Evolutionary conservation across 2,113 vertebrate species (phyloP), one percentile per base, ranked within the genome.

Genomic region (Petromus typicus): DNA sequence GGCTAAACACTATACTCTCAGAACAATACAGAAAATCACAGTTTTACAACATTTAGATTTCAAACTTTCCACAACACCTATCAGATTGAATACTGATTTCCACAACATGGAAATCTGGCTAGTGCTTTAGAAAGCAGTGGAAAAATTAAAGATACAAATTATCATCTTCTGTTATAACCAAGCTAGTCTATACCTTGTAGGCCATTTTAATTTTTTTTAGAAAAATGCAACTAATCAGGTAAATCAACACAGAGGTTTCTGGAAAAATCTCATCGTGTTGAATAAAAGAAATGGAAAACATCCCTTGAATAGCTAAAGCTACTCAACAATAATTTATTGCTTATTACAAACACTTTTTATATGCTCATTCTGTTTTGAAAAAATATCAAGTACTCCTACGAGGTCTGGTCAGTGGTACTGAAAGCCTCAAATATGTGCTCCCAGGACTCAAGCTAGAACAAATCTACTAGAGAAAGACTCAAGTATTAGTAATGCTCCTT

Each of bases 171-270:
- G 23, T 76, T 51, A 63, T 69, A 16, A 23, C 61, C 8, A 66
- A 45, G 78, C 71, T 54, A 84, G 4, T 56, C 75, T 80, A 9
- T 32, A 81, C 34, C 67, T 92, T 84, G 67, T 2, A 95, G 79
- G 59, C 57, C 48, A 93, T 95, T 91, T 97, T 78, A 79, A 91
- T 97, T 85, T 94, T 85, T 94, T 85, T 92, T 57, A 95, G n/a
- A 61, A 90, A 94, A 96, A 89, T 76, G 66, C 57, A 94, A 87
- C 83, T 94, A 86, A 89, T 54, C 64, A 91, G 86, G 37, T 22
- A 85, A 89, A 51, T 87, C 57, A 71, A 63, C 78, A 75, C 1
- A 84, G 71, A 93, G 73, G 54, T 86, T 92, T 96, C 94, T 85
- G 54, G 91, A 91, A 95, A 69, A 90, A 92, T 78, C 66, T 66